Evolutionary conservation across 2,113 vertebrate species (phyloP).

Genomic region (Gymnocephalus cernua): DNA sequence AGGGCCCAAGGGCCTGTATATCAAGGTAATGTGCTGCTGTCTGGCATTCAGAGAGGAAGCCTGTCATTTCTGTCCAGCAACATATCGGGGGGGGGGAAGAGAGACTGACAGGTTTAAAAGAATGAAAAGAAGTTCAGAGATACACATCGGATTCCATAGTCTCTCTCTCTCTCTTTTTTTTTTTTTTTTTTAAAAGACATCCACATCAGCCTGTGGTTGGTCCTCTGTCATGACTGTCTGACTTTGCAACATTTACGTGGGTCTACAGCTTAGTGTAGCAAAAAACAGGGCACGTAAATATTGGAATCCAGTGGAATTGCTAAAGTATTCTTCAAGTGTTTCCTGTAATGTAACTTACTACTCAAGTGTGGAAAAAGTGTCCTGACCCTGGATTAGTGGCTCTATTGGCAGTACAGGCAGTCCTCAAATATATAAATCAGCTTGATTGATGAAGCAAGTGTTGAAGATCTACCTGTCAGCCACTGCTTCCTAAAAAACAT

Average conservation of each 20-base stretch:
- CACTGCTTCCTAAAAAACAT: background rate
- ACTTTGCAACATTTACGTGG: background rate
- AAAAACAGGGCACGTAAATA: background rate
- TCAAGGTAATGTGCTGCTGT: constrained; percentile 25
- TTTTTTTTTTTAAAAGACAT: constrained; percentile 1
- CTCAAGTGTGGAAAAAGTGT: background rate
- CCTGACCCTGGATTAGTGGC: background rate
- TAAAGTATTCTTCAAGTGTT: background rate
- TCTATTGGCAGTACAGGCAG: background rate
- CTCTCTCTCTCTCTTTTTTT: background rate
- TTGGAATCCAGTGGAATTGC: background rate
- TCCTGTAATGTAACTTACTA: background rate
- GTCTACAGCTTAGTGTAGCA: background rate
- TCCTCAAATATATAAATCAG: background rate
- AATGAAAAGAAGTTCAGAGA: background rate
- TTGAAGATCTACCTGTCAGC: background rate
- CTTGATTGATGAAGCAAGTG: background rate
- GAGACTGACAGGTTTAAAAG: background rate
- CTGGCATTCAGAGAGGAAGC: background rate
- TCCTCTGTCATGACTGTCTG: constrained; percentile 28
- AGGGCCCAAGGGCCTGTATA: background rate
- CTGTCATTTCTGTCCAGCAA: constrained; percentile 1
- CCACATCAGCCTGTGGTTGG: background rate
- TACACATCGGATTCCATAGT: constrained; percentile 3
- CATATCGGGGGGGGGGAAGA: background rate